A percentile compares a stretch with the other conserved stretches of the same genome.
These are phyloP conservation scores for Rynchops niger DNA, from an alignment of 2,113 vertebrate genomes.

Conservation along the genomic window DNA sequence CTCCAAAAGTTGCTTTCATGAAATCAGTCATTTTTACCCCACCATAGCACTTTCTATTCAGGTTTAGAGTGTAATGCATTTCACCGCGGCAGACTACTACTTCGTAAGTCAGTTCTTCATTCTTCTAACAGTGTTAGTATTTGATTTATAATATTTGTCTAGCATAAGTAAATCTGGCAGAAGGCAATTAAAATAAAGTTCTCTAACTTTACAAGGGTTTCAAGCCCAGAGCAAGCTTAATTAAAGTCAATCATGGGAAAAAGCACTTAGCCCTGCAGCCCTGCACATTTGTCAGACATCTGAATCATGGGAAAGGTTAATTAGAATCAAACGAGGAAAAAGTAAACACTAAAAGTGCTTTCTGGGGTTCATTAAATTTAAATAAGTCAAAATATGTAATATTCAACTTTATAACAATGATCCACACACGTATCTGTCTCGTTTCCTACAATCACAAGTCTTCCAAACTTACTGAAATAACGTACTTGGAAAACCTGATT, in stretches of 20 bases:
- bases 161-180: slow-evolving; percentile 56
- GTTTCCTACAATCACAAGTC: background rate
- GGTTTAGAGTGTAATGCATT: background rate
- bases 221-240: slow-evolving; percentile 64
- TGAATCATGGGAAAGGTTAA: slow-evolving; percentile 72
- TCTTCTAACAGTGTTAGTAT: slow-evolving; percentile 2
- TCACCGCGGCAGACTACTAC: background rate
- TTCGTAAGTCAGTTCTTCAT: background rate
- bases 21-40: background rate
- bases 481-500: background rate
- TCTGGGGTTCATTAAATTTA: slow-evolving; percentile 57
- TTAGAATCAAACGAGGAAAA: slow-evolving; percentile 66
- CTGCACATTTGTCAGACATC: slow-evolving; percentile 67
- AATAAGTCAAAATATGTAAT: slow-evolving; percentile 63
- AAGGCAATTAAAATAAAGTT: slow-evolving; percentile 73
- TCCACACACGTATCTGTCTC: background rate
- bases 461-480: background rate
- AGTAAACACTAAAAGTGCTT: slow-evolving; percentile 65
- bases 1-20: background rate
- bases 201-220: slow-evolving; percentile 54
- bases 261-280: slow-evolving; percentile 58
- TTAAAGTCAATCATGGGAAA: slow-evolving; percentile 71
- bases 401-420: background rate
- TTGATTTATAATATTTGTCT: slow-evolving; percentile 63
- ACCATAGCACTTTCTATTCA: background rate